phyloP scores from a whole-genome alignment of 1,140 invertebrate species.

The Conus betulinus region DNA sequence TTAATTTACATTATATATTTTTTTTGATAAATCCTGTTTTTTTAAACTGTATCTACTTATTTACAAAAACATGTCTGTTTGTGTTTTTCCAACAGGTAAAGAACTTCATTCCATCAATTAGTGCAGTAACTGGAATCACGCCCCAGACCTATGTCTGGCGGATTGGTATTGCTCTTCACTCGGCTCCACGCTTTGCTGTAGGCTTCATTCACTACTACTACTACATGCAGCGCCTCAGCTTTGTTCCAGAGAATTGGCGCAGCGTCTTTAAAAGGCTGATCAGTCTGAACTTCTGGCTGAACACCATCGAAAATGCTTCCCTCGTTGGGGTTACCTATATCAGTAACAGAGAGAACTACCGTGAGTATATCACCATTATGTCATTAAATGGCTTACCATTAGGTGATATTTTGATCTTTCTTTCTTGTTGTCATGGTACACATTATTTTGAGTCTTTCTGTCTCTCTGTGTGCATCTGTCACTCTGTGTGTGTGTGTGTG shows the following conservation, averaged over 20 bases:
- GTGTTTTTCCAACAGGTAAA: background rate
- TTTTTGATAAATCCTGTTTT: too few relatives aligned
- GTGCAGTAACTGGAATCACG: conserved; percentile 93
- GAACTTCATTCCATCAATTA: conserved; percentile 88
- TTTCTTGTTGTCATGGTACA: background rate
- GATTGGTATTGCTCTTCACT: conserved; percentile 91
- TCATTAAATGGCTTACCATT: background rate
- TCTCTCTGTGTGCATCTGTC: too few relatives aligned
- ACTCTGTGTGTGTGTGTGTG: too few relatives aligned
- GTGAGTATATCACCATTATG: conserved; percentile 80
- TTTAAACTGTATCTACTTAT: too few relatives aligned
- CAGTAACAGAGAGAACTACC: conserved; percentile 95
- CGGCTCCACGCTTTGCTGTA: conserved; percentile 89
- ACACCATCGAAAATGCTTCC: conserved; percentile 88
- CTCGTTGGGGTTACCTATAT: conserved; percentile 93
- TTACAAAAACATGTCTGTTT: background rate
- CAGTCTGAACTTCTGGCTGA: conserved; percentile 88
- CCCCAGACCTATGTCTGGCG: conserved; percentile 94
- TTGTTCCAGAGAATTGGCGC: conserved; percentile 62
- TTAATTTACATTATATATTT: too few relatives aligned
- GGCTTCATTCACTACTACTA: conserved; percentile 84
- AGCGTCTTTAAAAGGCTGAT: conserved; percentile 80
- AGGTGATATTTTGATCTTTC: background rate
- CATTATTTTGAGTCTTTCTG: too few relatives aligned
- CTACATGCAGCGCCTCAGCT: conserved; percentile 76